A percentile compares a stretch with the other conserved stretches of the same genome.
These are phyloP conservation scores for Bothrops jararaca DNA, from an alignment of 2,113 vertebrate genomes.

Conservation along the genomic window DNA sequence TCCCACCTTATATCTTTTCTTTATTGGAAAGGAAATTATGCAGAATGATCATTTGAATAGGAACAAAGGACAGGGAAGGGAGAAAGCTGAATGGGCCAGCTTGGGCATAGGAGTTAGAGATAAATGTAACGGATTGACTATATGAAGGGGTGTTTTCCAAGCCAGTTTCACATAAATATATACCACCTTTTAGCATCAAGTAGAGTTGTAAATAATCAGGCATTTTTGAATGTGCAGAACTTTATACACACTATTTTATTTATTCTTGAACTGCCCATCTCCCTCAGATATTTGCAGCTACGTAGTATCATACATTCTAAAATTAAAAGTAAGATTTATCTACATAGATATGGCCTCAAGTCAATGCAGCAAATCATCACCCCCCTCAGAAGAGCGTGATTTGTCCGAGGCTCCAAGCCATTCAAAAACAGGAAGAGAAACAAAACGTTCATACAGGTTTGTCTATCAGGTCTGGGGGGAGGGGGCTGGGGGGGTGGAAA, in stretches of 20 bases:
- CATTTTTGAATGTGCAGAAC: neutral
- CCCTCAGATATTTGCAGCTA: neutral
- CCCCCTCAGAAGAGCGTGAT: conserved; percentile 47
- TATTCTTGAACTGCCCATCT: neutral
- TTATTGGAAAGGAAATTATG: neutral
- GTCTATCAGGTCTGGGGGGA: neutral
- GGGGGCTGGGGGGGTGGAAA: neutral
- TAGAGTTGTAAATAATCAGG: neutral
- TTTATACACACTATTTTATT: neutral
- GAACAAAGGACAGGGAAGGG: neutral
- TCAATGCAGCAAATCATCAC: conserved; percentile 52
- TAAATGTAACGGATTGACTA: neutral
- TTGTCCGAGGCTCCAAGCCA: conserved; percentile 61
- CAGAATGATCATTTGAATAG: neutral
- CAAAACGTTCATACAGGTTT: conserved; percentile 64
- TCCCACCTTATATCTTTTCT: neutral
- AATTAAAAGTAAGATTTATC: neutral
- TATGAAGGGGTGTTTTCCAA: neutral
- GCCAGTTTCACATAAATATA: neutral
- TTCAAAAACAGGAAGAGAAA: conserved; percentile 72
- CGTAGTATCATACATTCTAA: neutral
- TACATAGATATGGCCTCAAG: conserved; percentile 72
- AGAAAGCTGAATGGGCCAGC: neutral
- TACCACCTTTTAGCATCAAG: neutral
- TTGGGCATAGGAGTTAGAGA: neutral